These are phyloP conservation scores for Dendrolimus kikuchii DNA, from an alignment of 1,140 invertebrate species.

Conservation along the genomic window DNA sequence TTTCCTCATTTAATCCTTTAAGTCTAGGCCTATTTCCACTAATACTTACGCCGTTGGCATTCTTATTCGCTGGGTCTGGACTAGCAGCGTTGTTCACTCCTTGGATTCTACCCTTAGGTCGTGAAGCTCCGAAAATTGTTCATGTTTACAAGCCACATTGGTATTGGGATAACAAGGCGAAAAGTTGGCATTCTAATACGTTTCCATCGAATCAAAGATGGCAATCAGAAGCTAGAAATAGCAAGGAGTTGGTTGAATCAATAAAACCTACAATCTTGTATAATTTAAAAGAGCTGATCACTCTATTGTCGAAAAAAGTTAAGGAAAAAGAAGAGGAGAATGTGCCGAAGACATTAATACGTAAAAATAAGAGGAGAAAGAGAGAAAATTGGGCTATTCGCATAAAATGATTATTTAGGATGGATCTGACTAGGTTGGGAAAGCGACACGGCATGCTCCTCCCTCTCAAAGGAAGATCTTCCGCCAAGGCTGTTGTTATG, in stretches of 20 bases:
- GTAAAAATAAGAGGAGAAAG: conserved; percentile 39
- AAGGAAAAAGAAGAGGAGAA: conserved; percentile 14
- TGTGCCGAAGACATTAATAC: conserved; percentile 7
- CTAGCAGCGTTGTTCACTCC: conserved; percentile 46
- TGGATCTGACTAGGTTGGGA: neutral
- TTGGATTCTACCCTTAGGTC: conserved; percentile 38
- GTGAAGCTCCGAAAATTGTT: conserved; percentile 42
- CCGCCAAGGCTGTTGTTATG: no score
- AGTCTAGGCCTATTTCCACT: conserved; percentile 50
- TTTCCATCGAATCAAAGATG: conserved; percentile 25
- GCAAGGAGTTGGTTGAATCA: conserved; percentile 9
- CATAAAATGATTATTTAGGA: conserved; percentile 21
- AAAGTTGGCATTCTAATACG: conserved; percentile 40
- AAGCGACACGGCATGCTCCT: no score
- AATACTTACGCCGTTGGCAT: conserved; percentile 47
- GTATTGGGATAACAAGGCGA: conserved; percentile 46
- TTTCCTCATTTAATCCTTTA: conserved; percentile 52
- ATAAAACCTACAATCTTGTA: conserved; percentile 25
- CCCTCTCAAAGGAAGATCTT: no score
- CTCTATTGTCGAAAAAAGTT: conserved; percentile 23
- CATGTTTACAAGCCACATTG: conserved; percentile 38
- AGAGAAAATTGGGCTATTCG: conserved; percentile 32
- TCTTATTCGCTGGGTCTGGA: conserved; percentile 51
- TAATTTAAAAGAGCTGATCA: conserved; percentile 40
- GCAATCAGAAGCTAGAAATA: conserved; percentile 13